Conservation (phyloP, 1,140 invertebrate species). For the Sinonovacula constricta region DNA sequence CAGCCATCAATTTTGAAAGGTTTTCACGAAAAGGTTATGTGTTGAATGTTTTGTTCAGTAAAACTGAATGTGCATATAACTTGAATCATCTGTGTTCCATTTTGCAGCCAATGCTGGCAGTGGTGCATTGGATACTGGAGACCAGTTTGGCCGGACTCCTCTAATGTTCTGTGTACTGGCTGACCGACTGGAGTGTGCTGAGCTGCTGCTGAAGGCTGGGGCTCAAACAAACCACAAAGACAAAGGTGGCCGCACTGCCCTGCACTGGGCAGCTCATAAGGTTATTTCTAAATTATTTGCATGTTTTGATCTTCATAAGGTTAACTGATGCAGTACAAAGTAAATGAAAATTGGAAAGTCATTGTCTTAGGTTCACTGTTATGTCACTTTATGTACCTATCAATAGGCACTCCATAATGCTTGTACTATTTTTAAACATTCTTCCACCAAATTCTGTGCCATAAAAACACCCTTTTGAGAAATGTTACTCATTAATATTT, state of each 20-base stretch:
- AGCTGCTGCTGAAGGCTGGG: conserved; percentile 75
- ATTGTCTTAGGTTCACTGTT: too few species aligned
- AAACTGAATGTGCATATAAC: neutral
- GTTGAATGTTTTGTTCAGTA: neutral
- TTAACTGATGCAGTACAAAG: too few species aligned
- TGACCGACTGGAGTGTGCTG: conserved; percentile 77
- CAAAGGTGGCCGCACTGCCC: conserved; percentile 75
- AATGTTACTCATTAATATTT: too few species aligned
- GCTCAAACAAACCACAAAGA: conserved; percentile 76
- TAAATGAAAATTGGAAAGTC: too few species aligned
- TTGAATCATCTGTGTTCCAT: too few species aligned
- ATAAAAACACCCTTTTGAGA: too few species aligned
- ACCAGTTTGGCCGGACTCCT: conserved; percentile 78
- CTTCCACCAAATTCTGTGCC: too few species aligned
- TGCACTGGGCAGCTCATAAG: conserved; percentile 79
- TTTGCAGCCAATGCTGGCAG: conserved; percentile 55
- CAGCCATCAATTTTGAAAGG: neutral
- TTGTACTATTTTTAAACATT: too few species aligned
- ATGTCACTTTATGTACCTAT: too few species aligned
- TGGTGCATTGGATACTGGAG: conserved; percentile 72
- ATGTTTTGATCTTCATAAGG: too few species aligned
- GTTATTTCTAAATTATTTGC: too few species aligned
- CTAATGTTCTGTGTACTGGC: conserved; percentile 77
- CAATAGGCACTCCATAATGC: too few species aligned
- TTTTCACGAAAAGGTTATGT: neutral